A percentile compares a stretch with the other conserved stretches of the same genome.
phyloP scores from a whole-genome alignment of 2,797 vertebrate genomes.

The Hafferia zeledoni region DNA sequence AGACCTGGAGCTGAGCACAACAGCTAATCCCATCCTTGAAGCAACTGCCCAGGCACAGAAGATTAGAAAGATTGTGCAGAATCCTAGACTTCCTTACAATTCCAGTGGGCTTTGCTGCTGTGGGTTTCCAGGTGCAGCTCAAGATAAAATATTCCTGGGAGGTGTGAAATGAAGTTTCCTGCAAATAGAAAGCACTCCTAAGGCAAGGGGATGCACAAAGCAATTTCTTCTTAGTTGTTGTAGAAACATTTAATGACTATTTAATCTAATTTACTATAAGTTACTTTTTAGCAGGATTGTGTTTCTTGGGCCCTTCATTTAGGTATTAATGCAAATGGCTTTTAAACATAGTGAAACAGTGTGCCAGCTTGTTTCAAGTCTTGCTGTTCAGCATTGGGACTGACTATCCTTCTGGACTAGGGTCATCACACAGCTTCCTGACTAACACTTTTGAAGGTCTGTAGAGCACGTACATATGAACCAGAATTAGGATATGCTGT shows the following conservation, averaged over 20 bases:
- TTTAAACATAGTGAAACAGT: background rate
- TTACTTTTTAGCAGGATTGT: background rate
- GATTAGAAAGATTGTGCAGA: background rate
- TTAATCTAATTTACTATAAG: background rate
- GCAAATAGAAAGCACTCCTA: background rate
- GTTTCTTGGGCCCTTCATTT: background rate
- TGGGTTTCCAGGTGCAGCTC: background rate
- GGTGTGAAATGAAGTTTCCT: background rate
- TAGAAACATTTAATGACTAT: background rate
- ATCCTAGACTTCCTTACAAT: background rate
- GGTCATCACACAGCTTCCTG: background rate
- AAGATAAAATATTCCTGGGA: background rate
- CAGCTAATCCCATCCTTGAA: background rate
- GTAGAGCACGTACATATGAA: background rate
- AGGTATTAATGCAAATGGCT: background rate
- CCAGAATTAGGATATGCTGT: background rate
- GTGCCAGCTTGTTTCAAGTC: background rate
- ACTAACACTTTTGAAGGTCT: background rate
- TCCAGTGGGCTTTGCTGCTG: background rate
- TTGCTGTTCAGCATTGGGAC: background rate
- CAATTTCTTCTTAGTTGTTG: background rate
- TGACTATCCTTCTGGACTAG: background rate
- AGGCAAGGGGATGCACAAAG: background rate
- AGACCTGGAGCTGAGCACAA: background rate
- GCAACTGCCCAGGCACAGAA: background rate